Evolutionary conservation across 2,888 invertebrate species (phyloP).

Genomic region (Beris morrisii): DNA sequence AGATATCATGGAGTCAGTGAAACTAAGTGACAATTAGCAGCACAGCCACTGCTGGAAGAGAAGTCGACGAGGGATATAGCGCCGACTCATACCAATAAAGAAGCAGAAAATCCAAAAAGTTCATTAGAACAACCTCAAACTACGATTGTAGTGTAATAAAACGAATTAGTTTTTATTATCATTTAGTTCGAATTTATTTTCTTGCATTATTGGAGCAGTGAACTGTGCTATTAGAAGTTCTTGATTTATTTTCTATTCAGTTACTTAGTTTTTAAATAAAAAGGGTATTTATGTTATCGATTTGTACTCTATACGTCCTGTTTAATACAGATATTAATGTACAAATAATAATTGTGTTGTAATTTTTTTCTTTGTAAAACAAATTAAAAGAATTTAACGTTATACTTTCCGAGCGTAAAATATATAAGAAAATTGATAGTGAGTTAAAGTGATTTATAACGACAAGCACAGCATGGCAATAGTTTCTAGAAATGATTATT

Average conservation of each 20-base stretch:
- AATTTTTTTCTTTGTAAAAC: too few relatives aligned
- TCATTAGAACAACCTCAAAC: conserved; percentile 52
- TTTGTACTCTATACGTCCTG: conserved; percentile 28
- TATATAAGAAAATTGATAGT: too few relatives aligned
- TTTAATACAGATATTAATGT: conserved; percentile 29
- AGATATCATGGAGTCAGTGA: conserved; percentile 74
- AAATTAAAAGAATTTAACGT: too few relatives aligned
- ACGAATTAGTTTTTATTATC: conserved; percentile 16
- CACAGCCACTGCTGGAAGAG: conserved; percentile 51
- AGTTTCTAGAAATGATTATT: too few relatives aligned
- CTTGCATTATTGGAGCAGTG: conserved; percentile 29
- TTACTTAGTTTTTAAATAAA: conserved; percentile 29
- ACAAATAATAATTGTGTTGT: too few relatives aligned
- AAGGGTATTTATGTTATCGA: conserved; percentile 27
- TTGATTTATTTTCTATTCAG: conserved; percentile 21
- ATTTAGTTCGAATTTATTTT: conserved; percentile 9
- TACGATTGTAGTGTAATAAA: conserved; percentile 50
- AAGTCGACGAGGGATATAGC: conserved; percentile 44
- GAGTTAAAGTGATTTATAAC: too few relatives aligned
- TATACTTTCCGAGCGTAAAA: too few relatives aligned
- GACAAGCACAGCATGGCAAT: too few relatives aligned
- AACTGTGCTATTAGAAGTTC: conserved; percentile 19
- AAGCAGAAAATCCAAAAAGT: conserved; percentile 32
- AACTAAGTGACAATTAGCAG: conserved; percentile 60
- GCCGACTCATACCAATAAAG: conserved; percentile 39